Evolutionary conservation across 2,113 vertebrate genomes (phyloP), one percentile per base, ranked within the genome.

Genomic region (Nicator chloris): DNA sequence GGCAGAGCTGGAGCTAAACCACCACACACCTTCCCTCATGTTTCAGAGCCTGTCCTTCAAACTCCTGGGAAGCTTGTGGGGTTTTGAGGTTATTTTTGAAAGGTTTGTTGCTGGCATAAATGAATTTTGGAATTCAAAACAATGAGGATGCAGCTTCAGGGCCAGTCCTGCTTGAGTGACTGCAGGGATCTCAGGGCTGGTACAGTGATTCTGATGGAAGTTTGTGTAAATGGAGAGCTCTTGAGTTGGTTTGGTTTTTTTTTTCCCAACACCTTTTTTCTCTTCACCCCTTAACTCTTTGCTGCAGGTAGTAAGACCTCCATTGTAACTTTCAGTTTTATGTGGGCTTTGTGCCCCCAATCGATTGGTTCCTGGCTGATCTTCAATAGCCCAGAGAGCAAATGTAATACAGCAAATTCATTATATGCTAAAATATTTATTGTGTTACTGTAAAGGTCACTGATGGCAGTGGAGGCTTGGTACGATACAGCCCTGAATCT

Each of bases 341-440:
- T 60, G 37, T 9, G n/a, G 71, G 22, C 70, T 89, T 88, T 64
- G 20, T 79, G 30, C 57, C 61, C 75, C 8, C 27, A 24, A 21
- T 26, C 39, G 33, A 82, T 82, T 21, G 24, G 21, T 51, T 88
- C 51, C 51, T 50, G 61, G 39, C 79, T 83, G 86, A 64, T 86
- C 50, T 75, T 76, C 59, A 64, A 15, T 9, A 71, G 44, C 56
- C 54, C 49, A 39, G 75, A 57, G 65, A 91, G 54, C 53, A 89
- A 76, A 82, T 30, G 40, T 3, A 72, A 68, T 30, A 26, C 42
- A 76, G 73, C n/a, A 87, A 82, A 92, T 89, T 84, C 69, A 82
- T 91, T 82, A 84, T 44, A 64, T 68, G 73, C 40, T 78, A 31
- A 89, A 94, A 93, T 88, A 79, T 89, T 89, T 92, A 82, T 68